Percentiles rank a stretch among this genome's conserved stretches.
phyloP scores from a whole-genome alignment of 2,888 invertebrate species.

The Eremobia ochroleuca region DNA sequence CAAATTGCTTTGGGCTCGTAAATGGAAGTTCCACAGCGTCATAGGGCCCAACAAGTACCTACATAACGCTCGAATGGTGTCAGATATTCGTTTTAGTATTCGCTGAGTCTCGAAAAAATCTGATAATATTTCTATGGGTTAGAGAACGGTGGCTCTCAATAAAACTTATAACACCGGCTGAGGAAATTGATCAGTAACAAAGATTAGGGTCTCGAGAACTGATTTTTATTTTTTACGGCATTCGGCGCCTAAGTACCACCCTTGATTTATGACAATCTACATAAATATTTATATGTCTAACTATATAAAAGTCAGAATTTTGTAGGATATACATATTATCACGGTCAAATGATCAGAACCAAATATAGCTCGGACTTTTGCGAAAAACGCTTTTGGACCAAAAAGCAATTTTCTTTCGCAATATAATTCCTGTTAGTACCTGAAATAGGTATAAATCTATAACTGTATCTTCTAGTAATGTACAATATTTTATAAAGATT shows the following conservation, averaged over 20 bases:
- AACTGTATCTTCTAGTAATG: neutral
- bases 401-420: neutral
- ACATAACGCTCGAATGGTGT: slow-evolving; percentile 62
- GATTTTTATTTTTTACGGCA: slow-evolving; percentile 47
- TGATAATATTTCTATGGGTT: slow-evolving; percentile 72
- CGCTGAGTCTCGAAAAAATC: slow-evolving; percentile 72
- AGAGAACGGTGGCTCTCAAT: slow-evolving; percentile 52
- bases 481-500: slow-evolving; percentile 1
- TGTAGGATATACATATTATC: neutral
- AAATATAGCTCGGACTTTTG: slow-evolving; percentile 2
- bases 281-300: slow-evolving; percentile 8
- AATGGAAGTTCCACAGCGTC: slow-evolving; percentile 57
- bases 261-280: slow-evolving; percentile 35
- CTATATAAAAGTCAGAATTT: neutral
- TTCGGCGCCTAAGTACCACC: slow-evolving; percentile 21
- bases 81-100: slow-evolving; percentile 69
- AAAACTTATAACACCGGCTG: slow-evolving; percentile 57
- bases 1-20: slow-evolving; percentile 52
- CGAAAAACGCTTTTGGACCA: neutral
- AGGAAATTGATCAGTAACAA: slow-evolving; percentile 52
- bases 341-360: slow-evolving; percentile 1
- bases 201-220: slow-evolving; percentile 41
- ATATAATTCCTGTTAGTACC: neutral
- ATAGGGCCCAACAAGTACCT: slow-evolving; percentile 63
- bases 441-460: neutral